Conservation (phyloP, 2,797 vertebrate species). For the Lerista edwardsae region DNA sequence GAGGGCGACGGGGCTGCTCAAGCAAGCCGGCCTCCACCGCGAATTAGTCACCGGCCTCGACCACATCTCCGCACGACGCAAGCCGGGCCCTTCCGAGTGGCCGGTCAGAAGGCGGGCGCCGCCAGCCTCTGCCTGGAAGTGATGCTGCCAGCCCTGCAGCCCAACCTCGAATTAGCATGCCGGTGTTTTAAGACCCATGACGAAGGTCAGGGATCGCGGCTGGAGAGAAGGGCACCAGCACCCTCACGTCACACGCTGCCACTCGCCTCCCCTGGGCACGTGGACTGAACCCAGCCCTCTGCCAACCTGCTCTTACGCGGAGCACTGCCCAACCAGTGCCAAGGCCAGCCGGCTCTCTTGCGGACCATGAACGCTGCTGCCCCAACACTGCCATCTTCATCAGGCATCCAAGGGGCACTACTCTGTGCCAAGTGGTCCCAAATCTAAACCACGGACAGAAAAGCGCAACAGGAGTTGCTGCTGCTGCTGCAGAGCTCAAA, state of each 20-base stretch:
- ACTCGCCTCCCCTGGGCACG: too few species aligned
- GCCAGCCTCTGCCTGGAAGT: not conserved
- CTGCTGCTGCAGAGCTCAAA: too few species aligned
- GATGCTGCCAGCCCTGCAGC: too few species aligned
- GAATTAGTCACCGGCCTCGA: not conserved
- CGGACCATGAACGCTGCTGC: not conserved
- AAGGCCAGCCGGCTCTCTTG: not conserved
- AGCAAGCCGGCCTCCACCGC: not conserved
- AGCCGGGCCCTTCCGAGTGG: not conserved
- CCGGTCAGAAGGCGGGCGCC: not conserved
- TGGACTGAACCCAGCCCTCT: not conserved
- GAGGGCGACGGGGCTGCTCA: conserved; percentile 7
- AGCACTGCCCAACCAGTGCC: not conserved
- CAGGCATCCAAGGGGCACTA: not conserved
- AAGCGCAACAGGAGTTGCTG: too few species aligned
- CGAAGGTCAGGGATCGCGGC: not conserved
- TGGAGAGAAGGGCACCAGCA: not conserved
- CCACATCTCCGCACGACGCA: not conserved
- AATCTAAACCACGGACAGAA: too few species aligned
- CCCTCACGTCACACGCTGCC: not conserved
- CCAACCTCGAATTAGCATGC: not conserved
- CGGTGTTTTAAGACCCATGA: not conserved
- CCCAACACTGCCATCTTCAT: too few species aligned
- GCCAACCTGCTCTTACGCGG: too few species aligned
- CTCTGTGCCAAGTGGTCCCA: not conserved